Evolutionary conservation across 2,888 invertebrate genomes (phyloP).

Genomic region (Ennomos erosarius): DNA sequence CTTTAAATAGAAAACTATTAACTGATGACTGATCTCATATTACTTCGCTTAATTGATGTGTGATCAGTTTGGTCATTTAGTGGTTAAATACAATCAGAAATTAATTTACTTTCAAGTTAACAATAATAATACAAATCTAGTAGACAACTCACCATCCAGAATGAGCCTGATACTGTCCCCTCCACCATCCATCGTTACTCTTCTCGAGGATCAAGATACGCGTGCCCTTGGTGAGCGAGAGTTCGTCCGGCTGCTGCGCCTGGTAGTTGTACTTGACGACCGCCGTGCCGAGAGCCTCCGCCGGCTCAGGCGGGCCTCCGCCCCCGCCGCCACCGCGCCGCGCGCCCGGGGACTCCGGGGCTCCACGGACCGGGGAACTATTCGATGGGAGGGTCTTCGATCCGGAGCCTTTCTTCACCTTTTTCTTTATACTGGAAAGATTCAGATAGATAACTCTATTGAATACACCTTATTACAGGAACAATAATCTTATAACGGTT

Average conservation of each 20-base stretch:
- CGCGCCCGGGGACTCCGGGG: conserved; percentile 88
- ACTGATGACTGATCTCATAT: too few species aligned
- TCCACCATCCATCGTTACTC: conserved; percentile 99
- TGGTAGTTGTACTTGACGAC: conserved; percentile 97
- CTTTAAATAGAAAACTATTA: too few species aligned
- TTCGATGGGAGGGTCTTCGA: conserved; percentile 94
- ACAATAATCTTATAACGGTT: too few species aligned
- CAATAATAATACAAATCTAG: too few species aligned
- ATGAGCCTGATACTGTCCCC: conserved; percentile 91
- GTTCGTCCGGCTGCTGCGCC: conserved; percentile 98
- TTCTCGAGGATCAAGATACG: conserved; percentile 98
- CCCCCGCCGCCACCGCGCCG: conserved; percentile 82
- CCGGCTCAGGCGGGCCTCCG: conserved; percentile 89
- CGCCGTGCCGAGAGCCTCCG: conserved; percentile 94
- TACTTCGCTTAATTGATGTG: too few species aligned
- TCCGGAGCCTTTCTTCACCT: conserved; percentile 92
- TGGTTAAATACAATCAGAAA: too few species aligned
- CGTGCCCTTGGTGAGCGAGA: conserved; percentile 97
- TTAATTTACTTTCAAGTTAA: too few species aligned
- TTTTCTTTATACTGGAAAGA: conserved; percentile 90
- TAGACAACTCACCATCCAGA: conserved; percentile 77
- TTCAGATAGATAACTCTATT: too few species aligned
- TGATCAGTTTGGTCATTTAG: too few species aligned
- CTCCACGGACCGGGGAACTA: conserved; percentile 92
- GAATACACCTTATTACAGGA: too few species aligned